These are phyloP conservation scores for Bombylius discolor DNA, from an alignment of 2,888 invertebrate species.

Conservation along the genomic window DNA sequence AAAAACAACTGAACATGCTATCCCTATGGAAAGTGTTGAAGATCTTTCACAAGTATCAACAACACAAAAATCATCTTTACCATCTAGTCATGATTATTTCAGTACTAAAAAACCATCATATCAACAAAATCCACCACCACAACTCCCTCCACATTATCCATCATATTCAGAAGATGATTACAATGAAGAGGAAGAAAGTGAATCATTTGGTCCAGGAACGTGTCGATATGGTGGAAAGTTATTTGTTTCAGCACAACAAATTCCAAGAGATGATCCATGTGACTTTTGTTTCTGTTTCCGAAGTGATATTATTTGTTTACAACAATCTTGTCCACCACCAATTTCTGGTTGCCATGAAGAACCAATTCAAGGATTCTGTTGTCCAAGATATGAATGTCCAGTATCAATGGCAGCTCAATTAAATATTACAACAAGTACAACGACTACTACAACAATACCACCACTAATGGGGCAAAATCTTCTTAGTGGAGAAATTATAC, in stretches of 20 bases:
- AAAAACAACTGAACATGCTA: background rate
- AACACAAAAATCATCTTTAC: constrained; percentile 1
- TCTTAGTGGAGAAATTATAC: constrained; percentile 52
- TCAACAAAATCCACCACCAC: constrained; percentile 8
- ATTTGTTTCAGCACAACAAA: constrained; percentile 88
- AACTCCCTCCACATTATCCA: constrained; percentile 26
- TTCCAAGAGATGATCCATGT: constrained; percentile 86
- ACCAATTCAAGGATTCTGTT: constrained; percentile 86
- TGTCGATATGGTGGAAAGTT: constrained; percentile 86
- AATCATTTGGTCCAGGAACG: constrained; percentile 73
- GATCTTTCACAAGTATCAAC: background rate
- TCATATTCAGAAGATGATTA: constrained; percentile 48
- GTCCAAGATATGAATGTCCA: constrained; percentile 86
- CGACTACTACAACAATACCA: constrained; percentile 72
- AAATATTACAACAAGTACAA: constrained; percentile 75
- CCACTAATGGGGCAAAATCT: constrained; percentile 71
- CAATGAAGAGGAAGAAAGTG: constrained; percentile 52
- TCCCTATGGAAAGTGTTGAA: too few relatives aligned
- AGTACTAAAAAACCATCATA: constrained; percentile 2
- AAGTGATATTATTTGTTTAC: constrained; percentile 87
- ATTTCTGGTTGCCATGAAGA: constrained; percentile 85
- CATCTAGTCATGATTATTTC: background rate
- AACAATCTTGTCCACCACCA: constrained; percentile 90
- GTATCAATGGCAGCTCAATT: constrained; percentile 74
- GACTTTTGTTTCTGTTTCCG: constrained; percentile 96